These are phyloP conservation scores for Sphinx pinastri DNA, from an alignment of 2,888 invertebrate genomes.

Conservation along the genomic window DNA sequence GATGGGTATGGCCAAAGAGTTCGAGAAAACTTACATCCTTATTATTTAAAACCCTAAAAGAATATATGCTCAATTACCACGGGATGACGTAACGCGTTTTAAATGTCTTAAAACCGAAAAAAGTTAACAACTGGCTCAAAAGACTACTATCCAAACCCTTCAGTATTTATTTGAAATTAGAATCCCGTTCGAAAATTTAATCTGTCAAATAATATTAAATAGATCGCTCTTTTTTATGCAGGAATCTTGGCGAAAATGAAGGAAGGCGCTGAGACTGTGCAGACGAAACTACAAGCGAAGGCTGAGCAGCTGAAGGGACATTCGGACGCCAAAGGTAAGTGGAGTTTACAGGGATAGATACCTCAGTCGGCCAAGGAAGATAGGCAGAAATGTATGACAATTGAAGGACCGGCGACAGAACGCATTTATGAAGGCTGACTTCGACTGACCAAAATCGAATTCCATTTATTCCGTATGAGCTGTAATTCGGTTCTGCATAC, in stretches of 20 bases:
- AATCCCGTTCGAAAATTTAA: too few species aligned
- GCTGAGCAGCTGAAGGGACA: slow-evolving; percentile 92
- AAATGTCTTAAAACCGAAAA: neutral
- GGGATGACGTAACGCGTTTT: neutral
- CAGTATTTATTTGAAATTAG: neutral
- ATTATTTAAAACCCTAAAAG: too few species aligned
- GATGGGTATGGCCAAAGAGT: too few species aligned
- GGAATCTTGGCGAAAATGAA: slow-evolving; percentile 97
- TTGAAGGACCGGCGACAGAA: too few species aligned
- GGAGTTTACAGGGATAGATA: slow-evolving; percentile 21
- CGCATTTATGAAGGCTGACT: too few species aligned
- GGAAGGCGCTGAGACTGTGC: slow-evolving; percentile 97
- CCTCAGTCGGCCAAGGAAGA: too few species aligned
- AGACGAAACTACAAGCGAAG: slow-evolving; percentile 96
- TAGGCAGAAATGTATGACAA: too few species aligned
- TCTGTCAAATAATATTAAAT: too few species aligned
- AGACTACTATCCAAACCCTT: neutral
- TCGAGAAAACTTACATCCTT: too few species aligned
- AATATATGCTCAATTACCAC: neutral
- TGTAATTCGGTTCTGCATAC: too few species aligned
- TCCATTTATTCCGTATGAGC: too few species aligned
- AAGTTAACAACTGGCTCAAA: neutral
- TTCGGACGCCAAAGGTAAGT: slow-evolving; percentile 85
- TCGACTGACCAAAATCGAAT: too few species aligned
- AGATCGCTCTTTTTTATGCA: slow-evolving; percentile 34